Evolutionary conservation across 2,113 vertebrate species (phyloP), one percentile per base, ranked within the genome.

Genomic region (Megatriorchis doriae): DNA sequence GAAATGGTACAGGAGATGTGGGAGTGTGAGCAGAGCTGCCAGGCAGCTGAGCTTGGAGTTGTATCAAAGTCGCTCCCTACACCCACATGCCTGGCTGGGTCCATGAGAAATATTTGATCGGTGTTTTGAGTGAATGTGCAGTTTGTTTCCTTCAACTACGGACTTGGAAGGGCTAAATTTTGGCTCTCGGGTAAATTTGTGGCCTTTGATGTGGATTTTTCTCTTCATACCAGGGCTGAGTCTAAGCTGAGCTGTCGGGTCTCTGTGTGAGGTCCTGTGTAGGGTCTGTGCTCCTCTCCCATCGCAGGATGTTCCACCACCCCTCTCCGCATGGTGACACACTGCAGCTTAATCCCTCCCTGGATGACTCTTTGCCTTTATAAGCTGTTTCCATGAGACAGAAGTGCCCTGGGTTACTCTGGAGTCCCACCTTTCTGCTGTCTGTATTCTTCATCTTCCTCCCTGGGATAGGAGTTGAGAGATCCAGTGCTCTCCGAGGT

Each of bases 181-280:
- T 3, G 1, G 83, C 66, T 73, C 79, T 88, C 2, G 18, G 85
- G 32, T 68, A 12, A 63, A 53, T 71, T 27, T 13, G 90, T 88
- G 92, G 94, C 94, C 93, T 97, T 94, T 77, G 91, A 84, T 81
- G 74, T 72, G 80, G 62, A 4, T 73, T 79, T 73, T 34, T 53
- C 45, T 73, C 42, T 55, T 25, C 12, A 11, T 11, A 19, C n/a
- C 7, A 26, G 77, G 68, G 85, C 17, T 53, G 80, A 7, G 62
- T 34, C 47, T 29, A 14, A 81, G 26, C 81, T 40, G 92, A 52
- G 89, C 82, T 13, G 66, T 70, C 26, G 8, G 55, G 16, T 34
- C 83, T 26, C 68, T 6, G 19, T 22, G 31, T 40, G 81, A 45
- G 80, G 77, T 36, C 58, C 66, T 56, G 47, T 2, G 25, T 25